Conservation (phyloP, 2,113 vertebrate species). For the Dicentrarchus labrax region DNA sequence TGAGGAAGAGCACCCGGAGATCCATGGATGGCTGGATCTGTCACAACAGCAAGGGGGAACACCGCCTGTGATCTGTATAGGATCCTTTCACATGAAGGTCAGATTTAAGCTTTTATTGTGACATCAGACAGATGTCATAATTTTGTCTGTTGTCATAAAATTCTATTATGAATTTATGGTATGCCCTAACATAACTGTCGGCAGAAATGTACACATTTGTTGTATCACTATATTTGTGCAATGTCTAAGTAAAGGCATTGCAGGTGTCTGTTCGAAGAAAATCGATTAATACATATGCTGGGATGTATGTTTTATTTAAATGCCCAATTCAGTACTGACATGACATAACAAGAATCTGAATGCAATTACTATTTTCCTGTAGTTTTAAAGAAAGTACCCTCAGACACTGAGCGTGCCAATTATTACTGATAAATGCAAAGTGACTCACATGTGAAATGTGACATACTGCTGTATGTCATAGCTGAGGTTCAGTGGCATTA, state of each 20-base stretch:
- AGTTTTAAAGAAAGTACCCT: not conserved
- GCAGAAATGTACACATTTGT: not conserved
- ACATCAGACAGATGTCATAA: not conserved
- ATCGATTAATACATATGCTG: not conserved
- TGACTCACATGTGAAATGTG: not conserved
- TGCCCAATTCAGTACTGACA: not conserved
- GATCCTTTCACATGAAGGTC: slow-evolving; percentile 6
- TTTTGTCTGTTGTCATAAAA: not conserved
- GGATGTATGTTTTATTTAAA: not conserved
- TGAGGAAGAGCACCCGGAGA: not conserved
- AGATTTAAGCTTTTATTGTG: not conserved
- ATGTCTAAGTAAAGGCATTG: too few species aligned
- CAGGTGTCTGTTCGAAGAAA: too few species aligned
- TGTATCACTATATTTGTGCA: not conserved
- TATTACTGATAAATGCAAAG: not conserved
- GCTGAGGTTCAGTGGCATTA: not conserved
- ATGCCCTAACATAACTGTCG: not conserved
- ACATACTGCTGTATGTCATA: not conserved
- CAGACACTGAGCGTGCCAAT: not conserved
- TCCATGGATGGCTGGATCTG: not conserved
- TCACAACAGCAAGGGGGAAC: not conserved
- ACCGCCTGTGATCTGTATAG: not conserved
- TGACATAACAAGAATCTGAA: not conserved
- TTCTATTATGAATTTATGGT: not conserved
- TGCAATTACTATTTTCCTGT: not conserved